Conservation (phyloP, 2,113 vertebrate species). For the Brachyhypopomus occidentalis region DNA sequence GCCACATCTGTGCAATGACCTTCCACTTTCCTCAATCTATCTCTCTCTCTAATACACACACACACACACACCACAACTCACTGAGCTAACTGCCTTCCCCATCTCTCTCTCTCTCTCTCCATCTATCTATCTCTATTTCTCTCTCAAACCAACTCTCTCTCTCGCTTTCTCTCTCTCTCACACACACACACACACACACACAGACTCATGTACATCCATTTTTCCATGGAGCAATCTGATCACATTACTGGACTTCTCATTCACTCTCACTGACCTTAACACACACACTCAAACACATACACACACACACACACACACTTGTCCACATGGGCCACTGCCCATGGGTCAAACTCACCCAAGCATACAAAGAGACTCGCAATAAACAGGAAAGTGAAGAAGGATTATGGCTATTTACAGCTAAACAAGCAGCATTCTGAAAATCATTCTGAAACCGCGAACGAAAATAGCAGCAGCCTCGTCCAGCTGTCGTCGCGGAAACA, state of each 20-base stretch:
- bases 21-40: background rate
- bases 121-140: background rate
- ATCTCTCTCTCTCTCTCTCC: background rate
- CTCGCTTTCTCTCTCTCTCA: background rate
- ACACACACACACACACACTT: background rate
- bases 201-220: background rate
- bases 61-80: background rate
- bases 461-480: conserved; percentile 30
- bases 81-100: conserved; percentile 2
- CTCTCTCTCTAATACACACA: background rate
- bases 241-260: conserved; percentile 17
- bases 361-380: conserved; percentile 28
- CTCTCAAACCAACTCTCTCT: background rate
- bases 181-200: background rate
- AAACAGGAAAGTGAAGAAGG: conserved; percentile 20
- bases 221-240: conserved; percentile 24
- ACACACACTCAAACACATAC: background rate
- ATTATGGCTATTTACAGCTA: conserved; percentile 36
- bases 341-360: conserved; percentile 21
- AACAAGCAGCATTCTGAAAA: conserved; percentile 1
- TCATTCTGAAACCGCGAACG: background rate
- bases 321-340: background rate
- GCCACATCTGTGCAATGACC: conserved; percentile 26
- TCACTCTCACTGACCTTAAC: conserved; percentile 24
- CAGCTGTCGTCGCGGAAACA: conserved; percentile 16